Evolutionary conservation across 2,888 invertebrate genomes (phyloP), one percentile per base, ranked within the genome.

Genomic region (Autographa gamma): DNA sequence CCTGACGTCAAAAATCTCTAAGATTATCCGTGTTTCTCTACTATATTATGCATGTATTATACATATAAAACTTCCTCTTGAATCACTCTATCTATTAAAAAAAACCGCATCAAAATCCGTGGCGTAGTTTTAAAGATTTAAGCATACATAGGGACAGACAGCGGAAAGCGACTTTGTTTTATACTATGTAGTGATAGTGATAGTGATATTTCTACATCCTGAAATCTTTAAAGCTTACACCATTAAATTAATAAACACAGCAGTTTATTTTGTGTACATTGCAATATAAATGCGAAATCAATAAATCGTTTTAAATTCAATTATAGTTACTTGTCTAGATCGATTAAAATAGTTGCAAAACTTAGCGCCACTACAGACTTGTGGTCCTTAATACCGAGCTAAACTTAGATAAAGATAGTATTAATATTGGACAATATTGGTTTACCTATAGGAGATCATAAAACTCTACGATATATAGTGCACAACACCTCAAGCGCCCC

Each of bases 401-500:
- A 7, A 5, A n/a, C 8, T 48, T 48, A 48, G 7, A 48, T n/a
- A n/a, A 14, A 43, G 43, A n/a, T 48, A 48, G 8, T 48, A 48
- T n/a, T n/a, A n/a, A 66, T 25, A 25, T 25, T 25, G 25, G 25
- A 25, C 25, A 25, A 25, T 25, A 2, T 25, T 25, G 25, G 1
- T 25, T 1, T 25, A 25, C 25, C 25, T 25, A 25, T 60, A 16
- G 48, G 69, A 41, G 62, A 79, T 19, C 3, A n/a, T 38, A 11
- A 38, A 38, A 38, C 8, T 11, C 38, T 38, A 38, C n/a, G 9
- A 25, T 18, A 54, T 62, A 64, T 73, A 69, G 67, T 76, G 73
- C 72, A 73, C 72, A 60, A 84, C 85, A 56, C 62, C 56, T 60
- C 73, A 79, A 86, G 91, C 91, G 91, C 89, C 91, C 83, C 79